phyloP scores from a whole-genome alignment of 2,888 invertebrate species.

The Ochropleura leucogaster region DNA sequence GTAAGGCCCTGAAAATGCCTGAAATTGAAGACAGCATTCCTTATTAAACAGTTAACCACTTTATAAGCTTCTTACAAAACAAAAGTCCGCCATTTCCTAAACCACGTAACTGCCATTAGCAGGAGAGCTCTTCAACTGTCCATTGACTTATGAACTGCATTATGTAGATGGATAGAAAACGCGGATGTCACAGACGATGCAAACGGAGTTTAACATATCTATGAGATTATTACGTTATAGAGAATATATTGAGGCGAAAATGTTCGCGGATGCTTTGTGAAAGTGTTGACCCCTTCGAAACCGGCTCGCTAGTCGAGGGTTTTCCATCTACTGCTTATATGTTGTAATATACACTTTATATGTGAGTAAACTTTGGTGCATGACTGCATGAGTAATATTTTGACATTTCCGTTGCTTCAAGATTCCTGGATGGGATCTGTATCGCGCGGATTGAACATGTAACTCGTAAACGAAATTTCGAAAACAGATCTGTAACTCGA shows the following conservation, averaged over 20 bases:
- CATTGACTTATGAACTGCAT: slow-evolving; percentile 55
- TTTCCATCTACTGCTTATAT: slow-evolving; percentile 58
- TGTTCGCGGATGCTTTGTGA: slow-evolving; percentile 79
- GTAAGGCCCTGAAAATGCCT: background rate
- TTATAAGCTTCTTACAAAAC: slow-evolving; percentile 5
- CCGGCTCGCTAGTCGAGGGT: slow-evolving; percentile 73
- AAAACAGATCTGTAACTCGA: background rate
- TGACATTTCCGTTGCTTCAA: slow-evolving; percentile 27
- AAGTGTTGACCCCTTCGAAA: slow-evolving; percentile 84
- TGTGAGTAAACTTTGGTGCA: slow-evolving; percentile 42
- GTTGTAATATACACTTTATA: slow-evolving; percentile 61
- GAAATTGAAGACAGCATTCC: background rate
- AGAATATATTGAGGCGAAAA: slow-evolving; percentile 74
- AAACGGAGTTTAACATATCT: slow-evolving; percentile 57
- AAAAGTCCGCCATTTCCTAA: slow-evolving; percentile 5
- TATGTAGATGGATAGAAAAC: slow-evolving; percentile 55
- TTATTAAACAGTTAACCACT: background rate
- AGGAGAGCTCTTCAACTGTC: slow-evolving; percentile 22
- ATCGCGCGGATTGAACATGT: background rate
- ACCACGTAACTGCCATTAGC: slow-evolving; percentile 25
- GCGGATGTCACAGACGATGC: slow-evolving; percentile 45
- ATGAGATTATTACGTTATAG: slow-evolving; percentile 73
- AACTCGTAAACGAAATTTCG: background rate
- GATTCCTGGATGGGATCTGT: background rate
- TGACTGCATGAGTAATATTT: slow-evolving; percentile 22